phyloP scores from a whole-genome alignment of 2,888 invertebrate species.

The Ditylenchus weischeri region DNA sequence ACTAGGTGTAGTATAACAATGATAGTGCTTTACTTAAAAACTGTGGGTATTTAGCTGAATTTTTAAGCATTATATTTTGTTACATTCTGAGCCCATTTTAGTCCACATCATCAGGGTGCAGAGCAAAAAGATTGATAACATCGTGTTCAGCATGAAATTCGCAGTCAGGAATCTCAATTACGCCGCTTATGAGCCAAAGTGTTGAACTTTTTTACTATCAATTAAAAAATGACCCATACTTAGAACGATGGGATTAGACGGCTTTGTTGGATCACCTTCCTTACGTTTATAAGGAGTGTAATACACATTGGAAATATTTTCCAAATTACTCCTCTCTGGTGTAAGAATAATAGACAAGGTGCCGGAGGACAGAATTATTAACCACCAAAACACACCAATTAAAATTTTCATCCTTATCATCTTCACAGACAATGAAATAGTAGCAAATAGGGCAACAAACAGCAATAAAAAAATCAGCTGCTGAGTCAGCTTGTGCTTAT shows the following conservation, averaged over 20 bases:
- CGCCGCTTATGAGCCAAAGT: too few species aligned
- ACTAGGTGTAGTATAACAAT: too few species aligned
- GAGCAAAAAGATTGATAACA: too few species aligned
- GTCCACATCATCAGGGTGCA: too few species aligned
- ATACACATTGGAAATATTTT: neutral
- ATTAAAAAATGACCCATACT: conserved; percentile 17
- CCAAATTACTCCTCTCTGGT: conserved; percentile 7
- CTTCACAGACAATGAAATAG: neutral
- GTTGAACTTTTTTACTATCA: too few species aligned
- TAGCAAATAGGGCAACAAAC: neutral
- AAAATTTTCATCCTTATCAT: too few species aligned
- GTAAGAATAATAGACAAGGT: conserved; percentile 14
- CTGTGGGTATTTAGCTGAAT: too few species aligned
- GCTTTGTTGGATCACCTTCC: conserved; percentile 33
- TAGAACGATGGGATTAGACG: conserved; percentile 41
- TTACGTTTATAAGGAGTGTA: conserved; percentile 20
- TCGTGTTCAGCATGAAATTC: too few species aligned
- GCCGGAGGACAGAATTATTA: neutral
- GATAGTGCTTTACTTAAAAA: too few species aligned
- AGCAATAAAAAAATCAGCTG: neutral
- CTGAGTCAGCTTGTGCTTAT: conserved; percentile 2
- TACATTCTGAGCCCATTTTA: too few species aligned
- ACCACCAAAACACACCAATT: neutral
- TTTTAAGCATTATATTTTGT: too few species aligned
- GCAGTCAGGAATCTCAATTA: too few species aligned